phyloP scores from a whole-genome alignment of 2,888 invertebrate genomes.

The Brachyptera putata region DNA sequence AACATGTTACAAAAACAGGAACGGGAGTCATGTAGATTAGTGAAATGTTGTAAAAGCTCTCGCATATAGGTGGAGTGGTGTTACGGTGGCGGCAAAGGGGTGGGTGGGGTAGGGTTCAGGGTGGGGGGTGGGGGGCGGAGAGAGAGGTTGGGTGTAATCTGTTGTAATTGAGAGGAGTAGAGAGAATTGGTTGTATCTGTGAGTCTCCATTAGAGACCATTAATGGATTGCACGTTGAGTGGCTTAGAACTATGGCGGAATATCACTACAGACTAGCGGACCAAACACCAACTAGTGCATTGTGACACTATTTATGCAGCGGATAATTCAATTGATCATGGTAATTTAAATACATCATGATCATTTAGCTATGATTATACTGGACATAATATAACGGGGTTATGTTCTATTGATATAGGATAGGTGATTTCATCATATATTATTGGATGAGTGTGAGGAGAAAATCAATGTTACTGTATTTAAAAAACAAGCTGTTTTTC shows the following conservation, averaged over 20 bases:
- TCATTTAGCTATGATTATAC: no score
- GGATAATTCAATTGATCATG: no score
- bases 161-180: slow-evolving; percentile 45
- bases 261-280: no score
- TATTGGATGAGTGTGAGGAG: no score
- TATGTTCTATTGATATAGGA: no score
- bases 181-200: slow-evolving; percentile 44
- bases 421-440: no score
- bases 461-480: no score
- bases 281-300: no score
- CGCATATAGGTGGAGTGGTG: not conserved
- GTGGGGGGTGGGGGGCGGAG: not conserved
- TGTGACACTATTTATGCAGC: no score
- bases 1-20: not conserved
- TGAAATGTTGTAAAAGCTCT: slow-evolving; percentile 7
- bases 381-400: no score
- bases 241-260: slow-evolving; percentile 37
- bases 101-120: slow-evolving; percentile 33
- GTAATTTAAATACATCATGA: no score
- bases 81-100: not conserved
- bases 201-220: slow-evolving; percentile 45
- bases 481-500: no score
- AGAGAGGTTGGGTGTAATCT: slow-evolving; percentile 39
- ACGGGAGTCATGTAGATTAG: not conserved
- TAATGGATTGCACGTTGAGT: slow-evolving; percentile 42